Conservation (phyloP, 1,140 invertebrate species). For the Heliconius hermathena region DNA sequence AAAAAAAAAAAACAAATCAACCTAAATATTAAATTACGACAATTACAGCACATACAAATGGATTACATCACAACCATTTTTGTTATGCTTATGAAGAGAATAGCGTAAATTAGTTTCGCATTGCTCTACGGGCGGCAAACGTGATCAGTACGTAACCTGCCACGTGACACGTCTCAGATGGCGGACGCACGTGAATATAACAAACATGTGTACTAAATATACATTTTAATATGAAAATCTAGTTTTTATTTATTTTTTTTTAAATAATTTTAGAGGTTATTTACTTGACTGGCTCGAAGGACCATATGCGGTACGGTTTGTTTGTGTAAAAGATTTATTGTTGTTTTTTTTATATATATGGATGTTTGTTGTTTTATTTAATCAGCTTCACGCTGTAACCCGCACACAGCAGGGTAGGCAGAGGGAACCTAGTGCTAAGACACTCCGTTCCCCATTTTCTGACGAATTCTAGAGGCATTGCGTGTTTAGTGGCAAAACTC, state of each 20-base stretch:
- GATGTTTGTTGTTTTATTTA: too few species aligned
- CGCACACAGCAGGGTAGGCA: too few species aligned
- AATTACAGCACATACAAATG: slow-evolving; percentile 5
- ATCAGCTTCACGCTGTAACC: too few species aligned
- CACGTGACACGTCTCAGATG: slow-evolving; percentile 29
- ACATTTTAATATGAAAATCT: slow-evolving; percentile 17
- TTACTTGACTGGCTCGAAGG: neutral
- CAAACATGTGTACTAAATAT: slow-evolving; percentile 31
- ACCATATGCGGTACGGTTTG: neutral
- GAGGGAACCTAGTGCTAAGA: too few species aligned
- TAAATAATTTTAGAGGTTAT: neutral
- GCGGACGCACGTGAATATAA: slow-evolving; percentile 24
- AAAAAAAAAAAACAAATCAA: neutral
- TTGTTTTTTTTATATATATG: neutral
- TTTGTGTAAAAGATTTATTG: neutral
- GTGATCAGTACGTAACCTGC: slow-evolving; percentile 22
- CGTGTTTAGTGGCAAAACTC: too few species aligned
- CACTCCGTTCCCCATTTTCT: too few species aligned
- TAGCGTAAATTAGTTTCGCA: slow-evolving; percentile 32
- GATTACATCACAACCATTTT: slow-evolving; percentile 24
- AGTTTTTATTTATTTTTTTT: neutral
- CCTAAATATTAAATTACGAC: neutral
- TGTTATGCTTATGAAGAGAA: slow-evolving; percentile 26
- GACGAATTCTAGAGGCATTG: too few species aligned
- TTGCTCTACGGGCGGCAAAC: slow-evolving; percentile 13